Percentiles rank a stretch among this genome's conserved stretches.
phyloP scores from a whole-genome alignment of 2,888 invertebrate species.

The Apocheima hispidaria region DNA sequence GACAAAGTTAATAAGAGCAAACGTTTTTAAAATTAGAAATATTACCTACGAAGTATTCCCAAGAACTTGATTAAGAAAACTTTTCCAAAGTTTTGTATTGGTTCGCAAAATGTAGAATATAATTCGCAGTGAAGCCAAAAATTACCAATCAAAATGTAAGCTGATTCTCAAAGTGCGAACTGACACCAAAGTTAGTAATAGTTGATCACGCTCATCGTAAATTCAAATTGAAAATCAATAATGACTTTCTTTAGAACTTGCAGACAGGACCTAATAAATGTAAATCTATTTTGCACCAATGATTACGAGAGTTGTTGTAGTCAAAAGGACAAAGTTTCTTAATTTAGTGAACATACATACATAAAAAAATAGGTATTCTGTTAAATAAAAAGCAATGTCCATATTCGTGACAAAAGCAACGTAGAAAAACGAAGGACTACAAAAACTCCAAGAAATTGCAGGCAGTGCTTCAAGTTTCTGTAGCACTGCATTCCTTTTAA shows the following conservation, averaged over 20 bases:
- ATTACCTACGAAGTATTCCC: not conserved
- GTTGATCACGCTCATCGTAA: slow-evolving; percentile 27
- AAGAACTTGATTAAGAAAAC: not conserved
- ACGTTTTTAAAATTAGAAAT: not conserved
- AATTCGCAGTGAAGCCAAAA: slow-evolving; percentile 28
- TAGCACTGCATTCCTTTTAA: slow-evolving; percentile 24
- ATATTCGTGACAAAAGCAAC: no score
- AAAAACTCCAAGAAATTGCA: not conserved
- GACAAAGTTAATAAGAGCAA: not conserved
- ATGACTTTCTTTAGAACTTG: slow-evolving; percentile 30
- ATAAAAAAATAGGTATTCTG: no score
- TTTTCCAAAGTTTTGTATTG: slow-evolving; percentile 14
- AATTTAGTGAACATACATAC: slow-evolving; percentile 5
- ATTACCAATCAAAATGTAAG: slow-evolving; percentile 35
- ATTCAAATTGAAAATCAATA: slow-evolving; percentile 37
- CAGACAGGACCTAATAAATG: slow-evolving; percentile 26
- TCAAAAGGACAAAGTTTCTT: slow-evolving; percentile 15
- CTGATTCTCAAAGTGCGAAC: slow-evolving; percentile 26
- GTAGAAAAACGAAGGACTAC: not conserved
- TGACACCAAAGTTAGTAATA: slow-evolving; percentile 29
- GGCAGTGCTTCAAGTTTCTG: slow-evolving; percentile 2
- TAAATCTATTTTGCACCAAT: slow-evolving; percentile 21
- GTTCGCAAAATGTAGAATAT: slow-evolving; percentile 2
- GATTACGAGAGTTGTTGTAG: slow-evolving; percentile 19
- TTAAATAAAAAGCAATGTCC: no score